These are phyloP conservation scores for Synanthedon myopaeformis DNA, from an alignment of 2,888 invertebrate species.

Conservation along the genomic window DNA sequence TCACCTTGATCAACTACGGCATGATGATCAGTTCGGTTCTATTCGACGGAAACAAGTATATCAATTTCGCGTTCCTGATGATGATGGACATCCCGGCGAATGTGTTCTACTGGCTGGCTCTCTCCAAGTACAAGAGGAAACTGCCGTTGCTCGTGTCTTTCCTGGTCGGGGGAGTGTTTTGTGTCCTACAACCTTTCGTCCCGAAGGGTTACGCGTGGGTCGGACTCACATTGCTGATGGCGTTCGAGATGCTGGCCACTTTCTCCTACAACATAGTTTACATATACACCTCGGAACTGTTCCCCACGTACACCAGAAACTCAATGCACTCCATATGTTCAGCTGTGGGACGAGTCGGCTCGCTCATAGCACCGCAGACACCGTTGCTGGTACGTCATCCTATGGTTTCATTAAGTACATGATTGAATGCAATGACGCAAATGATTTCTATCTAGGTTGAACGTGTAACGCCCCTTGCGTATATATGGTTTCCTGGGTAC, in stretches of 20 bases:
- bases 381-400: slow-evolving; percentile 69
- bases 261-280: slow-evolving; percentile 77
- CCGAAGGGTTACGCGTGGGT: slow-evolving; percentile 53
- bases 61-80: slow-evolving; percentile 56
- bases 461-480: no score
- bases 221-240: slow-evolving; percentile 61
- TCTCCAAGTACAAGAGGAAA: slow-evolving; percentile 48
- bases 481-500: no score
- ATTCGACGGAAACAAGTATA: slow-evolving; percentile 55
- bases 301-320: slow-evolving; percentile 79
- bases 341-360: slow-evolving; percentile 77
- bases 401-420: neutral
- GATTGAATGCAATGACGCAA: neutral
- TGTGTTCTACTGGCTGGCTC: slow-evolving; percentile 52
- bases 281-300: slow-evolving; percentile 79
- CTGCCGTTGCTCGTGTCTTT: slow-evolving; percentile 44
- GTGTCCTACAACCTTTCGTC: slow-evolving; percentile 50
- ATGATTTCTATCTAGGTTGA: neutral
- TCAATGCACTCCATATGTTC: slow-evolving; percentile 77
- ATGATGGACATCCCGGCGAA: slow-evolving; percentile 60
- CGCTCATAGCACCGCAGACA: slow-evolving; percentile 78
- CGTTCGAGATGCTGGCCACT: slow-evolving; percentile 76
- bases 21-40: slow-evolving; percentile 64
- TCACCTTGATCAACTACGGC: slow-evolving; percentile 59
- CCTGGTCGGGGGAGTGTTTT: slow-evolving; percentile 48